Evolutionary conservation across 2,797 vertebrate genomes (phyloP).

Genomic region (Pseudopleuronectes americanus): DNA sequence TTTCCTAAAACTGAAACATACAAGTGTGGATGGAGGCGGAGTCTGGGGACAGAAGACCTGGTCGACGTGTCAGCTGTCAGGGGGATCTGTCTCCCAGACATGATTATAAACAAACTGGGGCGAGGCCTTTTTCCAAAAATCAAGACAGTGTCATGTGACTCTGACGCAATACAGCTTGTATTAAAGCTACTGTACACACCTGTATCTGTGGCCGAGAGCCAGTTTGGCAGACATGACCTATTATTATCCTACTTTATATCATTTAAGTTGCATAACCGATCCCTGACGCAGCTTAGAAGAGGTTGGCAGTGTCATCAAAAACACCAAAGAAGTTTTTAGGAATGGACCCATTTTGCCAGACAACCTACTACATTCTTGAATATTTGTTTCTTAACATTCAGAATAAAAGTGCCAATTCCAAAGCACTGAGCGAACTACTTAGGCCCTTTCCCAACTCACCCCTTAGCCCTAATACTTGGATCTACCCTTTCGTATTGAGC

Average conservation of each 20-base stretch:
- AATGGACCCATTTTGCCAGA: constrained; percentile 16
- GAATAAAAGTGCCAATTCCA: not conserved
- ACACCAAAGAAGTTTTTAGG: constrained; percentile 29
- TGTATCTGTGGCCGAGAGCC: constrained; percentile 25
- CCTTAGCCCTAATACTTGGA: too few species aligned
- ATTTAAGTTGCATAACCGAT: constrained; percentile 18
- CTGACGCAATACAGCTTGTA: constrained; percentile 17
- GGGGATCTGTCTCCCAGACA: not conserved
- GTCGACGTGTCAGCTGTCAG: too few species aligned
- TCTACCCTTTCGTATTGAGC: too few species aligned
- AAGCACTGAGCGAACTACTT: not conserved
- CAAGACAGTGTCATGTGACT: constrained; percentile 6
- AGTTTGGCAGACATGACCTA: constrained; percentile 11
- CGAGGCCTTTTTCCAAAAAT: constrained; percentile 2
- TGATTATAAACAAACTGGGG: constrained; percentile 12
- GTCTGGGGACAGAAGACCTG: too few species aligned
- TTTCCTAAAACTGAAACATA: not conserved
- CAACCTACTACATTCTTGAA: not conserved
- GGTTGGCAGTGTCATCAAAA: constrained; percentile 2
- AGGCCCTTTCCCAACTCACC: too few species aligned
- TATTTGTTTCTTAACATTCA: too few species aligned
- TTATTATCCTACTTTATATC: constrained; percentile 29
- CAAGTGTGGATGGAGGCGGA: not conserved
- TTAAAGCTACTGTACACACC: constrained; percentile 16
- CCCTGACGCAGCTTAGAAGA: constrained; percentile 11